Evolutionary conservation across 2,888 invertebrate species (phyloP), one percentile per base, ranked within the genome.

Genomic region (Mesopsocus fuscifrons): DNA sequence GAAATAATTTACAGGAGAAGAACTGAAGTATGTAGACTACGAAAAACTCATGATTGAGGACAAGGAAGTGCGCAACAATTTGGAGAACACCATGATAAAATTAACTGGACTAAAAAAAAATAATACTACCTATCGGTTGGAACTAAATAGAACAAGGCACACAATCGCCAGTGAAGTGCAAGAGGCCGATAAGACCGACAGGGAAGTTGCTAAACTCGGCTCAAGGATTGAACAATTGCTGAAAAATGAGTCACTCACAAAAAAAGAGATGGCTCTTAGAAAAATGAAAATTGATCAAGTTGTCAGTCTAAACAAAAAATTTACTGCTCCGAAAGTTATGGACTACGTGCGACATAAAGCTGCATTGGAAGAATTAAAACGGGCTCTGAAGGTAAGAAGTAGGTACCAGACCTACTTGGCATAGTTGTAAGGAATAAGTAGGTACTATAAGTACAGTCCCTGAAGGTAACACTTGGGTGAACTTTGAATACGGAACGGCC

Each of bases 1-100:
- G n/a, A n/a, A n/a, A n/a, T n/a, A n/a, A n/a, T n/a, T 26, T 26
- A 11, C 26, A 26, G 38, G 38, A 5, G 38, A 38, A 38, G 38
- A 13, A n/a, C 8, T 38, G n/a, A 16, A 18, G 15, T 17, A 17
- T 20, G 38, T 38, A 18, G 38, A 38, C 21, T 38, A 20, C 21
- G 38, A 38, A 11, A 16, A 38, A 17, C 18, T 38, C 5, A 15
- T 20, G 20, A 38, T 38, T 20, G 17, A 38, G n/a, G n/a, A 38
- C 20, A 13, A 38, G n/a, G 20, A 38, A 15, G 17, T 5, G 17
- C 38, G 8, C 4, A 21, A 38, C 13, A 5, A 21, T 9, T 17
- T 38, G 11, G 16, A 15, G 17, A 20, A 38, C n/a, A 38, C 17
- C 15, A 38, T 38, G 17, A 4, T 18, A 5, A 9, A 38, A 20